Conservation (phyloP, 2,888 invertebrate species). For the Helleia helle region DNA sequence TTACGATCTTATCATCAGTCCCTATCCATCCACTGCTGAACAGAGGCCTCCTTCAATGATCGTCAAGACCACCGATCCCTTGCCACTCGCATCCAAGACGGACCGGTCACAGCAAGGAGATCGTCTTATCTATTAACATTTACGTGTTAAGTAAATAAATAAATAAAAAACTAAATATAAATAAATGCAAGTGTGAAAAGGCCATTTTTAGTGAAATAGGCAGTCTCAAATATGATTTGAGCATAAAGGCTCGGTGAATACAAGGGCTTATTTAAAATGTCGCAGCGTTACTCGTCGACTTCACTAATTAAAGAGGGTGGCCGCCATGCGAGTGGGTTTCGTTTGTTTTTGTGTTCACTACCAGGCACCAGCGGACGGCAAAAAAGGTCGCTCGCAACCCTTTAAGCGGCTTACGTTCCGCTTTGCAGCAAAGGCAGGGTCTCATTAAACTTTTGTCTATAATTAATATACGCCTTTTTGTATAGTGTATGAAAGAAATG, state of each 20-base stretch:
- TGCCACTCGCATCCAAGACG: too few species aligned
- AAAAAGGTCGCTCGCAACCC: slow-evolving; percentile 21
- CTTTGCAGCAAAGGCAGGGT: slow-evolving; percentile 13
- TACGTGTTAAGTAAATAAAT: too few species aligned
- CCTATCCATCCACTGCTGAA: too few species aligned
- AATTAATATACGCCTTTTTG: not conserved
- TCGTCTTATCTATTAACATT: too few species aligned
- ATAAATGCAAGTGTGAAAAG: not conserved
- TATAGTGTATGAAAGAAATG: not conserved
- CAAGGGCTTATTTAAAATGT: slow-evolving; percentile 19
- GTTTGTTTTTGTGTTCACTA: slow-evolving; percentile 27
- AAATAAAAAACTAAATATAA: too few species aligned
- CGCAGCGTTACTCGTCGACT: slow-evolving; percentile 21
- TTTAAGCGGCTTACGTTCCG: slow-evolving; percentile 19
- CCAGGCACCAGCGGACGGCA: slow-evolving; percentile 14
- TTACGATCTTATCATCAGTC: too few species aligned
- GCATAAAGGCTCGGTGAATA: not conserved
- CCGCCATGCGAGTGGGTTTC: slow-evolving; percentile 27
- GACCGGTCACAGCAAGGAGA: too few species aligned
- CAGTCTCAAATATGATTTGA: not conserved
- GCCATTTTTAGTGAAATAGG: not conserved
- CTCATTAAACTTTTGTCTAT: slow-evolving; percentile 4
- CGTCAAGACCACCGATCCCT: too few species aligned
- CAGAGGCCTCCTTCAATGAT: too few species aligned
- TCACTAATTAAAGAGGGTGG: slow-evolving; percentile 33